Base-by-base conservation (phyloP, 1,140 invertebrate species). In the Leptinotarsa texana region DNA sequence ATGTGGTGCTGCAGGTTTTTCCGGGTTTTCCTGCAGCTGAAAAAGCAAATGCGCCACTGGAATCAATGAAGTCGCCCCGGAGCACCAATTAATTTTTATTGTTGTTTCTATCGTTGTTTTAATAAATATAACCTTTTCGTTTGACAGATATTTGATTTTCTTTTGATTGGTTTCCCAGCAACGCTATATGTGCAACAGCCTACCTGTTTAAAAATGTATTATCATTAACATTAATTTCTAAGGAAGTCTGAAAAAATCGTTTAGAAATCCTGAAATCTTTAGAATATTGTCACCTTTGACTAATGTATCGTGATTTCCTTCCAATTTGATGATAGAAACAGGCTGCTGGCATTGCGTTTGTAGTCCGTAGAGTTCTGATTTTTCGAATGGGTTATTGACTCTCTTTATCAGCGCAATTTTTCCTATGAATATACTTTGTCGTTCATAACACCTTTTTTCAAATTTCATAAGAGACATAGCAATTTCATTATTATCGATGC, bases 321-420 rank as follows among this genome's bases (percentile, higher is more conserved):
- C 22, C 17, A 69, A 11, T 51, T 69, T 69, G 8, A 69, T 6
- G 15, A 69, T 15, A 4, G 48, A 18, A 3, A 69, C 33, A 18
- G 42, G 18, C 15, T 48, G 48, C 2, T 17, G 3, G 18, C 48
- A 49, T 8, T 51, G 6, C 68, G 0, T 48, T 63, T 74, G 69
- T 18, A 74, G 49, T 17, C 63, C 69, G 49, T 77, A 77, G 57
- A 75, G 70, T 21, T 69, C 69, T 6, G 63, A 62, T 2, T 61
- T 21, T 3, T 57, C 21, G 6, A 49, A 18, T 33, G 27, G 13
- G 42, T 72, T 66, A 1, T 75, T 48, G 3, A 22, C 27, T 24
- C 73, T 27, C 47, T 71, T 69, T n/a, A 77, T n/a, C 18, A 77
- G 66, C n/a, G 47, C 42, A 22, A 72, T 65, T 69, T 49, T 21